These are phyloP conservation scores for Centropristis striata DNA, from an alignment of 2,113 vertebrate genomes.

Conservation along the genomic window DNA sequence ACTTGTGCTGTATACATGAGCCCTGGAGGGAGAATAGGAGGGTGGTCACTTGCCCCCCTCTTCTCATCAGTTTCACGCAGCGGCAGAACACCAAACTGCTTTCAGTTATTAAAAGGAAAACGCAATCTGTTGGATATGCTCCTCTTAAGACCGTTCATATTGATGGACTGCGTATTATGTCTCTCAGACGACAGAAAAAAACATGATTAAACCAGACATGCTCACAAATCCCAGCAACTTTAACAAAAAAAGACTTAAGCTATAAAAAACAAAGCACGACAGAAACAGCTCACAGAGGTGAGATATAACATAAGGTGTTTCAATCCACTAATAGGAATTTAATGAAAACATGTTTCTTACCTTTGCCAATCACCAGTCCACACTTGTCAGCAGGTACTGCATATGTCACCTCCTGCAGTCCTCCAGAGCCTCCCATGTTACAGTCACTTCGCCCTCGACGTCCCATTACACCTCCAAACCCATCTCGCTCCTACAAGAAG, in stretches of 20 bases:
- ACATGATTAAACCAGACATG: background rate
- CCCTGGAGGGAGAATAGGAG: conserved; percentile 59
- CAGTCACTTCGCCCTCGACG: conserved; percentile 91
- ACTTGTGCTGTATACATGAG: conserved; percentile 86
- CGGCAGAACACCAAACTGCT: conserved; percentile 53
- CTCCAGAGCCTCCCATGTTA: conserved; percentile 89
- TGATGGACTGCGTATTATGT: conserved; percentile 21
- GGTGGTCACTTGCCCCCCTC: conserved; percentile 73
- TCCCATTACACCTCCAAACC: conserved; percentile 89
- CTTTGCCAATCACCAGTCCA: conserved; percentile 99
- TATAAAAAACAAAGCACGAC: background rate
- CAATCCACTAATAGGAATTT: background rate
- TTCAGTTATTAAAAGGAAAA: conserved; percentile 66
- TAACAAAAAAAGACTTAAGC: background rate
- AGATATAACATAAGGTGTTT: background rate
- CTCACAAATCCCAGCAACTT: background rate
- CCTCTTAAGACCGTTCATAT: conserved; percentile 14
- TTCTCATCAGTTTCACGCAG: conserved; percentile 71
- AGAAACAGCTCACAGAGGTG: background rate
- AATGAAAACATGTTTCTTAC: conserved; percentile 73
- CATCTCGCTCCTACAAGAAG: conserved; percentile 91
- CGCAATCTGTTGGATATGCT: conserved; percentile 53
- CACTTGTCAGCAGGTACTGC: conserved; percentile 97
- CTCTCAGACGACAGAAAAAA: background rate
- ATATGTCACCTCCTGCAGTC: conserved; percentile 96